Evolutionary conservation across 1,140 invertebrate species (phyloP).

Genomic region (Pteromalus puparum): DNA sequence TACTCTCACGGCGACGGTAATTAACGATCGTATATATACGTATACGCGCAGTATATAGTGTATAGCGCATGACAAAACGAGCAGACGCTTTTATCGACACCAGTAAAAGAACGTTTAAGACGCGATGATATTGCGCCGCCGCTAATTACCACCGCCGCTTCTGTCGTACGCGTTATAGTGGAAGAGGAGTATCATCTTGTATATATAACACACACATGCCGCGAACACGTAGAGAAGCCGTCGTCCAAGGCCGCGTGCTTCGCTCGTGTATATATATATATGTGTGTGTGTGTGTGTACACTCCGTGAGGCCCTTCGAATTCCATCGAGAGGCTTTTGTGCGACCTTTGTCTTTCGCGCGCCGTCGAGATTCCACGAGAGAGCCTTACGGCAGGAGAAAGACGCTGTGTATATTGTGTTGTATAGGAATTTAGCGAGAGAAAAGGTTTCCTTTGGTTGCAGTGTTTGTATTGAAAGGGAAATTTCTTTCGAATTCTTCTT

Average conservation of each 20-base stretch:
- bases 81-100: too few relatives aligned
- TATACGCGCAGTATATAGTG: too few relatives aligned
- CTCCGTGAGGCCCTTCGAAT: background rate
- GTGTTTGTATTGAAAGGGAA: background rate
- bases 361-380: background rate
- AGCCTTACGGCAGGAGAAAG: background rate
- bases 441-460: background rate
- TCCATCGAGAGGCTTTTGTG: background rate
- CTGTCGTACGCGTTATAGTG: too few relatives aligned
- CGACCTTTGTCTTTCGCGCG: background rate
- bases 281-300: too few relatives aligned
- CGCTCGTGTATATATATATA: background rate
- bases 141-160: too few relatives aligned
- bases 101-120: too few relatives aligned
- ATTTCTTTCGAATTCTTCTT: background rate
- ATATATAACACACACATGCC: background rate
- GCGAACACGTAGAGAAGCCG: background rate
- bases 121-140: too few relatives aligned
- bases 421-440: background rate
- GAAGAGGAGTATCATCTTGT: too few relatives aligned
- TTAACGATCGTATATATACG: slow-evolving; percentile 26
- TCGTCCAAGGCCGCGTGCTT: background rate
- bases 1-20: background rate
- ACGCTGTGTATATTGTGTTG: background rate
- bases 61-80: too few relatives aligned